A percentile compares a stretch with the other conserved stretches of the same genome.
These are phyloP conservation scores for Chionomys nivalis DNA, from an alignment of 2,113 vertebrate species.

Conservation along the genomic window DNA sequence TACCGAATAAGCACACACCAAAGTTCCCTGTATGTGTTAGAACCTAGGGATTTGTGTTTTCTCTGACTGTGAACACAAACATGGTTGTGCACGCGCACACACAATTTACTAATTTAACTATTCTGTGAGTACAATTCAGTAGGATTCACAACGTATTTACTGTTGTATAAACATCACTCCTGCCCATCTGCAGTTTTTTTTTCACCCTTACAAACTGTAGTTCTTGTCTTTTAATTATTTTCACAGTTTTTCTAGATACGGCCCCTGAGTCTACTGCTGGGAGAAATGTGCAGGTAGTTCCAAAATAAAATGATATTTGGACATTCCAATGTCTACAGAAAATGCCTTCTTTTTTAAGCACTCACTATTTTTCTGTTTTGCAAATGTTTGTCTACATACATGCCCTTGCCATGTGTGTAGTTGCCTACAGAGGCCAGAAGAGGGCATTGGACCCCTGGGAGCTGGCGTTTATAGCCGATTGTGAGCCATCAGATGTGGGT, in stretches of 20 bases:
- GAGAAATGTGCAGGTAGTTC: background rate
- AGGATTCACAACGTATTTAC: background rate
- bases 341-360: background rate
- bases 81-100: background rate
- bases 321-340: background rate
- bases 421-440: background rate
- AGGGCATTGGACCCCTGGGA: background rate
- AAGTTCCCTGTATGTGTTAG: background rate
- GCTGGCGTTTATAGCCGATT: background rate
- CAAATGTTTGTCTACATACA: background rate
- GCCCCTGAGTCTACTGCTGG: background rate
- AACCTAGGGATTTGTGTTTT: background rate
- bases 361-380: background rate
- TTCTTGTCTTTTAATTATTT: conserved; percentile 2
- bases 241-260: background rate
- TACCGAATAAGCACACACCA: background rate
- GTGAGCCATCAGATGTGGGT: background rate
- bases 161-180: background rate
- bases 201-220: background rate
- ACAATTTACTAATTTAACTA: background rate
- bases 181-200: background rate
- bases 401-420: background rate
- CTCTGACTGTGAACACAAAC: background rate
- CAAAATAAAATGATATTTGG: background rate
- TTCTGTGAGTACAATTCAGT: background rate